Evolutionary conservation across 2,113 vertebrate genomes (phyloP).

Genomic region (Macrotis lagotis): DNA sequence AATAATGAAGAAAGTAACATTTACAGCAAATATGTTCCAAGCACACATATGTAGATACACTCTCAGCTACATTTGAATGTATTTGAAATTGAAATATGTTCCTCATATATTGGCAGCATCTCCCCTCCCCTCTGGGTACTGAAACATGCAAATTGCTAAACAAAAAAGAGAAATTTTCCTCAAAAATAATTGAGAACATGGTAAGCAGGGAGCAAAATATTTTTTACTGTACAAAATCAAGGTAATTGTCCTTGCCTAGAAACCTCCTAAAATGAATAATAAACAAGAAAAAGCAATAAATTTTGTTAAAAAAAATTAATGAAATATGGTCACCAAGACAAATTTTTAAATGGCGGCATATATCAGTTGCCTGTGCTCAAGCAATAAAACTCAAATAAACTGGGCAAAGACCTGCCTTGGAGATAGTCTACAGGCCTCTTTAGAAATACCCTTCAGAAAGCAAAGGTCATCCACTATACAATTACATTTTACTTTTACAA

Average conservation of each 20-base stretch:
- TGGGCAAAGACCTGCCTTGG: constrained; percentile 21
- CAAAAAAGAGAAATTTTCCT: constrained; percentile 44
- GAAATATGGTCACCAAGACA: constrained; percentile 43
- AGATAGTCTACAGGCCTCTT: constrained; percentile 12
- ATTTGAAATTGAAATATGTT: constrained; percentile 56
- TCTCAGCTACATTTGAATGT: constrained; percentile 31
- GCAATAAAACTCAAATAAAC: constrained; percentile 48
- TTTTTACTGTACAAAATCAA: constrained; percentile 52
- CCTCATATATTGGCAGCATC: neutral
- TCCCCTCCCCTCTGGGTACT: constrained; percentile 44
- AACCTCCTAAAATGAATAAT: constrained; percentile 26
- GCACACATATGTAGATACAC: constrained; percentile 3
- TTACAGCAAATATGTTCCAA: constrained; percentile 39
- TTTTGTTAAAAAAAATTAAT: constrained; percentile 11
- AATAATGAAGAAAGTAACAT: neutral
- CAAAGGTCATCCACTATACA: constrained; percentile 50
- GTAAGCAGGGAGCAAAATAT: constrained; percentile 57
- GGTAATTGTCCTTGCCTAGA: constrained; percentile 36
- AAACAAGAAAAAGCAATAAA: constrained; percentile 46
- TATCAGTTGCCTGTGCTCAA: constrained; percentile 17
- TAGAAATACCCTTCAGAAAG: too few species aligned
- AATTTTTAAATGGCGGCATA: constrained; percentile 51
- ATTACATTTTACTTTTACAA: constrained; percentile 61
- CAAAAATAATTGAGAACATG: constrained; percentile 52
- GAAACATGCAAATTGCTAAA: constrained; percentile 35